These are phyloP conservation scores for Archegozetes longisetosus DNA, from an alignment of 1,140 invertebrate genomes.

Conservation along the genomic window DNA sequence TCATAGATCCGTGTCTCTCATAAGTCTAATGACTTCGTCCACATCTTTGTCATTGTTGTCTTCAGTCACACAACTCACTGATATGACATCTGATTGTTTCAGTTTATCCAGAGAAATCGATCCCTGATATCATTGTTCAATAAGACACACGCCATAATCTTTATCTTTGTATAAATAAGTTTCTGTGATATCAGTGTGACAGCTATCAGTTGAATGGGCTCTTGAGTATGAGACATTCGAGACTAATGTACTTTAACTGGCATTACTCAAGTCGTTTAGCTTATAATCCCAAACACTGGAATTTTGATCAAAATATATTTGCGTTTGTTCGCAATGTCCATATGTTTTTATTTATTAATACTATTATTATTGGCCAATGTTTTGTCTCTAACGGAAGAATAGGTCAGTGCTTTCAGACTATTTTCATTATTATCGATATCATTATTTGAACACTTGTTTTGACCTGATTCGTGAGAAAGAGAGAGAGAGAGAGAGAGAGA, in stretches of 20 bases:
- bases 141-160: neutral
- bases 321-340: neutral
- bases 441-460: neutral
- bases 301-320: neutral
- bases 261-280: neutral
- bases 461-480: too few species aligned
- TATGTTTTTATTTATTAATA: neutral
- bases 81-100: neutral
- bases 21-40: slow-evolving; percentile 2
- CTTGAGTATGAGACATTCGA: neutral
- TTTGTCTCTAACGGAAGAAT: neutral
- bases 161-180: slow-evolving; percentile 4
- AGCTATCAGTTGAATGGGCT: neutral
- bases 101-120: neutral
- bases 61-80: neutral
- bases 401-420: neutral
- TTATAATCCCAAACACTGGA: neutral
- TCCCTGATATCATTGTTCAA: slow-evolving; percentile 2
- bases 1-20: slow-evolving; percentile 1
- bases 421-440: neutral
- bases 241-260: neutral
- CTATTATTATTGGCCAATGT: neutral
- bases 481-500: too few species aligned
- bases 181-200: neutral
- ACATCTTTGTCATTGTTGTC: neutral